Percentiles rank a stretch among this genome's conserved stretches.
Conservation (phyloP, 92 coral and sea anemone genomes). For the Heliopora coerulea region DNA sequence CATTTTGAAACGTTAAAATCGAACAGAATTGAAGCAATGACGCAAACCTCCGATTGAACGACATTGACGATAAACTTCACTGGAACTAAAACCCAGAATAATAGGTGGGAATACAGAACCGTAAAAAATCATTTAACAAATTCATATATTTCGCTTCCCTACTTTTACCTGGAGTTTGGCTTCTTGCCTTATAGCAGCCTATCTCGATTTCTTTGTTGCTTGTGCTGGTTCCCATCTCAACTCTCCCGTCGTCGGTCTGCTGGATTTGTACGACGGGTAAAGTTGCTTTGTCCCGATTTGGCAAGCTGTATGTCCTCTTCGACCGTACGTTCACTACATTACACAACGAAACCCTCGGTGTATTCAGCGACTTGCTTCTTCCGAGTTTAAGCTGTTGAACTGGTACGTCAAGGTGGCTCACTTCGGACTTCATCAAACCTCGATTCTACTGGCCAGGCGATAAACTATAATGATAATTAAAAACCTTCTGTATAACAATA, state of each 20-base stretch:
- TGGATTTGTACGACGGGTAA: conserved; percentile 50
- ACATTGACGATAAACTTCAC: too few species aligned
- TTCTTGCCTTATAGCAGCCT: neutral
- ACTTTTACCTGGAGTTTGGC: neutral
- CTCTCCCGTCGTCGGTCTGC: conserved; percentile 31
- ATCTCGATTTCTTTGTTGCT: conserved; percentile 23
- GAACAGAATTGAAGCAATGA: too few species aligned
- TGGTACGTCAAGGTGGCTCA: conserved; percentile 16
- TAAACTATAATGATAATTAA: too few species aligned
- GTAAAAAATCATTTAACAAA: too few species aligned
- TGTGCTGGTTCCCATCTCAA: conserved; percentile 8
- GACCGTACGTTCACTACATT: conserved; percentile 39
- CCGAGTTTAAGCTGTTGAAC: conserved; percentile 23
- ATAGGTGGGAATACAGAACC: too few species aligned
- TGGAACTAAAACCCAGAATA: too few species aligned
- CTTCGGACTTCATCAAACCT: conserved; percentile 32
- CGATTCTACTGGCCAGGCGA: too few species aligned
- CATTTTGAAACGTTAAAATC: too few species aligned
- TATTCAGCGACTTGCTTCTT: conserved; percentile 54
- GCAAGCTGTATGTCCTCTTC: conserved; percentile 53
- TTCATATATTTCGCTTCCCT: neutral
- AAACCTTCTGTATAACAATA: too few species aligned
- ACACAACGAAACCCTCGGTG: conserved; percentile 40
- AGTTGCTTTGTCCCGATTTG: conserved; percentile 47
- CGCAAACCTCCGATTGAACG: too few species aligned